Base-by-base conservation (phyloP, 2,797 vertebrate genomes). In the Pangasius macronema region DNA sequence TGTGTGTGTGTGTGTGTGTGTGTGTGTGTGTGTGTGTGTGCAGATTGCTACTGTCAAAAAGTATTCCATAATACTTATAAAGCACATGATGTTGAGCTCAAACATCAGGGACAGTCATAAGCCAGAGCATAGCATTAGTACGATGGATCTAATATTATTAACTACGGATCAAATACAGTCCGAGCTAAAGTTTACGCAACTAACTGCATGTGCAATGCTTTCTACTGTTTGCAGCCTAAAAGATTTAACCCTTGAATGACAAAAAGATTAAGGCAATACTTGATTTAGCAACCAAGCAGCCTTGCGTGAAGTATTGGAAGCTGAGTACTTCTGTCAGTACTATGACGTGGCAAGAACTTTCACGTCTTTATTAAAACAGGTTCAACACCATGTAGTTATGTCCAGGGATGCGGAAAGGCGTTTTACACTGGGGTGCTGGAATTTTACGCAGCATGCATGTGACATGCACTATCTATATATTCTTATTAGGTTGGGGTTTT, bases 301-400 rank as follows among this genome's bases (percentile, higher is more conserved):
- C 22, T 39, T 42, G 22, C 22, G 46, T 72, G 9, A 72, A 5
- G 70, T 42, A 42, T 6, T 42, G 36, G 68, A 72, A 33, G 65
- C 65, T 33, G 14, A 24, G 36, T 42, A 13, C 20, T 24, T 30
- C 33, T 39, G 42, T 46, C 22, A 24, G 36, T 46, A 24, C 20
- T 46, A 46, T 72, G 20, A 72, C 24, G 1, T 72, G 20, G 36
- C 70, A 72, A 70, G 36, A 20, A 2, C 39, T 42, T 70, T 70
- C 33, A 73, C 49, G 70, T 49, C 70, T 75, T 73, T 46, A 73
- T 46, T n/a, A 75, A 75, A 75, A 46, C 72, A 75, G 42, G 24
- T 49, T 75, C 72, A n/a, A 14, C 68, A 75, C 42, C 14, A 75
- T 49, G 22, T 49, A 75, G 24, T 14, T 46, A 75, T 75, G 42